Evolutionary conservation across 2,888 invertebrate genomes (phyloP).

Genomic region (Phytoseiulus persimilis): DNA sequence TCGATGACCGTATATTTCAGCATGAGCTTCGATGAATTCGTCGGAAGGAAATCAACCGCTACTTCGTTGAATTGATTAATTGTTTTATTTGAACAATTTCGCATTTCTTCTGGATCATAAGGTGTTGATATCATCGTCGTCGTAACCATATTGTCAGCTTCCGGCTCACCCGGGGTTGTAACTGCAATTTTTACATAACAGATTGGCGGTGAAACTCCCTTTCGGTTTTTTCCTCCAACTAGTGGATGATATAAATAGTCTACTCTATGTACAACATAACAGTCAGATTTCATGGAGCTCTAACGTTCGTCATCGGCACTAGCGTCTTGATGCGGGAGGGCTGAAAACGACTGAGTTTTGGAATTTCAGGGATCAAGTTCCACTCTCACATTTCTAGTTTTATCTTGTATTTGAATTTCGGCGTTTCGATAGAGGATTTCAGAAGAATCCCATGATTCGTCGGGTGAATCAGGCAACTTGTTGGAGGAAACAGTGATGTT

Average conservation of each 20-base stretch:
- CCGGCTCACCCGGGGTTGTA: background rate
- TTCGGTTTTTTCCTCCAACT: background rate
- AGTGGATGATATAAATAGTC: background rate
- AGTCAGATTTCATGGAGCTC: background rate
- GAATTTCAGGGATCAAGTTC: background rate
- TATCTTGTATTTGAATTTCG: background rate
- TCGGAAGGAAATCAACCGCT: too few relatives aligned
- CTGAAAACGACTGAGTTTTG: background rate
- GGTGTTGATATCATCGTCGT: background rate
- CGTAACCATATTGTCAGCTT: background rate
- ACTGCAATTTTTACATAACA: constrained; percentile 26
- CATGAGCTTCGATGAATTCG: too few relatives aligned
- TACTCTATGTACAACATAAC: constrained; percentile 28
- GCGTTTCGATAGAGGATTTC: too few relatives aligned
- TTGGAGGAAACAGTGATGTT: background rate
- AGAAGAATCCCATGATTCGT: too few relatives aligned
- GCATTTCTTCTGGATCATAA: background rate
- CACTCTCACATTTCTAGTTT: background rate
- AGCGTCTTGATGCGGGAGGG: background rate
- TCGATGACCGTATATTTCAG: too few relatives aligned
- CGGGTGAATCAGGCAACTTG: background rate
- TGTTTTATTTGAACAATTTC: background rate
- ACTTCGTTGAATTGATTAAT: background rate
- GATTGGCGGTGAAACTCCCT: background rate
- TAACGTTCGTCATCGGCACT: background rate